Evolutionary conservation across 2,797 vertebrate genomes (phyloP).

Genomic region (Paedocypris micromegethes): DNA sequence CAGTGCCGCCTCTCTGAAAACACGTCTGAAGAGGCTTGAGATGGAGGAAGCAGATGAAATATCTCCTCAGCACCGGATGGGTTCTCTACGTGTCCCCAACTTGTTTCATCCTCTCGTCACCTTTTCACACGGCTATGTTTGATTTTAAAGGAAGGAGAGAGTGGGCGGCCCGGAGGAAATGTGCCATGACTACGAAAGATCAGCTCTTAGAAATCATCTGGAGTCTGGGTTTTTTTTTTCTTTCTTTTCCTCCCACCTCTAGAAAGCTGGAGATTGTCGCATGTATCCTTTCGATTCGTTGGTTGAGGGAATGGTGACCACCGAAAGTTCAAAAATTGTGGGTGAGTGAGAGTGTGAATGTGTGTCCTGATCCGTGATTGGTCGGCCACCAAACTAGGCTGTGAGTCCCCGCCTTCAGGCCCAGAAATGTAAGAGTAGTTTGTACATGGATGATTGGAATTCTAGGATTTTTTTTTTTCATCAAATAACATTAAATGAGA

Average conservation of each 20-base stretch:
- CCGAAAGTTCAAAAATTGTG: no score
- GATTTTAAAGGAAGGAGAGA: conserved; percentile 7
- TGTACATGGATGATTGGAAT: no score
- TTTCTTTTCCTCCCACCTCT: neutral
- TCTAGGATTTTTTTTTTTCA: no score
- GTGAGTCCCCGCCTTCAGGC: no score
- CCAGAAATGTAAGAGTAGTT: no score
- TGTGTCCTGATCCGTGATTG: no score
- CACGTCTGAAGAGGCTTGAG: neutral
- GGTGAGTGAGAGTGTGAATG: no score
- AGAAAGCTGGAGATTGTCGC: no score
- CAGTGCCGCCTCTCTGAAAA: neutral
- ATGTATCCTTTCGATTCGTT: no score
- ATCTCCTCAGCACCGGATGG: neutral
- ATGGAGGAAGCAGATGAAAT: conserved; percentile 3
- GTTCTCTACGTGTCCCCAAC: neutral
- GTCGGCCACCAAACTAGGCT: no score
- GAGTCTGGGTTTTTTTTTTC: conserved; percentile 5
- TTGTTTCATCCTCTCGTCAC: neutral
- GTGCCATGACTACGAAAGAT: conserved; percentile 28
- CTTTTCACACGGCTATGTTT: conserved; percentile 25
- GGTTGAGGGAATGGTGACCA: no score
- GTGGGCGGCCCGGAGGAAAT: conserved; percentile 27
- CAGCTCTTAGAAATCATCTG: conserved; percentile 32
- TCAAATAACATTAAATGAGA: no score